Evolutionary conservation across 2,888 invertebrate genomes (phyloP), one percentile per base, ranked within the genome.

Genomic region (Suillia variegata): DNA sequence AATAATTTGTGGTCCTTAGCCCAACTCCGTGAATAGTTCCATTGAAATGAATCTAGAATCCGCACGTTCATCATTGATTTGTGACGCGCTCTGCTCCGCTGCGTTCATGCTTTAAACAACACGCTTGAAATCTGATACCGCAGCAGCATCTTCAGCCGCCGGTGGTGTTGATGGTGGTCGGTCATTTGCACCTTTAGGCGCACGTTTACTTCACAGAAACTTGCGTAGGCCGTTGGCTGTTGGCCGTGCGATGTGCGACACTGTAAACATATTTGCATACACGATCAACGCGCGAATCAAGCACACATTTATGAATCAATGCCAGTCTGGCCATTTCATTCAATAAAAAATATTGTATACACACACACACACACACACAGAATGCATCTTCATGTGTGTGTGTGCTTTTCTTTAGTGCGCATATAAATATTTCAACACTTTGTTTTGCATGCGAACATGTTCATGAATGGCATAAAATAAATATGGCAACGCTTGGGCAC

Each of bases 301-400:
- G 12, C 38, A 38, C n/a, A 62, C 76, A 78, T 78, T 76, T 76
- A 76, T 76, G 76, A 76, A 76, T 76, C 76, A 76, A 76, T 78
- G 76, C 78, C 76, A 78, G 70, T 71, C 75, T 66, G 66, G 68
- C 70, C 73, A 74, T 72, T 78, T 78, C 76, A 76, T 78, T 76
- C 76, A 76, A 76, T 76, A 76, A 76, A 76, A 77, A 73, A 77
- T 70, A n/a, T n/a, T n/a, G n/a, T n/a, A n/a, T n/a, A n/a, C n/a
- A n/a, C n/a, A n/a, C n/a, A 71, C 62, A 10, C 31, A 22, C 47
- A 45, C 21, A 18, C 3, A 26, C 5, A 26, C 10, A 26, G 26
- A 26, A 38, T 38, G 6, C n/a, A 13, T 38, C 4, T 38, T 8
- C n/a, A n/a, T n/a, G n/a, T n/a, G n/a, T n/a, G n/a, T n/a, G n/a